A percentile compares a stretch with the other conserved stretches of the same genome.
Conservation (phyloP, 2,888 invertebrate genomes). For the Campaea margaritaria region DNA sequence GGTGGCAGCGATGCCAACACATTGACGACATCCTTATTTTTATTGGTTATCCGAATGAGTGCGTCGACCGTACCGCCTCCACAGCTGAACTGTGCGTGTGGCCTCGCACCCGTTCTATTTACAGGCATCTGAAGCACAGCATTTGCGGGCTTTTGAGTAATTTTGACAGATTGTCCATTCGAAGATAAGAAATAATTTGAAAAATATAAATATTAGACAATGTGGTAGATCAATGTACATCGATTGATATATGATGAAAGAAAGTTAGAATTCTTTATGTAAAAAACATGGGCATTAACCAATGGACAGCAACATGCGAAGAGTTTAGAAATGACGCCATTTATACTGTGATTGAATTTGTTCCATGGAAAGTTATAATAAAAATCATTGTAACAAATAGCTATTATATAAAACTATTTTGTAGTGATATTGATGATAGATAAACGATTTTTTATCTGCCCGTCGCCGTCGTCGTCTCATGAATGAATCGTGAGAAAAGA, state of each 20-base stretch:
- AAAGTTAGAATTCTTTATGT: too few relatives aligned
- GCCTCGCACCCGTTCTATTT: constrained; percentile 71
- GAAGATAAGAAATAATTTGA: not conserved
- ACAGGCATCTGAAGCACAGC: constrained; percentile 43
- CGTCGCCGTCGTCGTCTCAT: not conserved
- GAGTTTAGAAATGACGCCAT: not conserved
- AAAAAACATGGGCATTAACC: not conserved
- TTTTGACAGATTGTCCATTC: not conserved
- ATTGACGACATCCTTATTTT: constrained; percentile 85
- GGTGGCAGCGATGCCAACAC: constrained; percentile 76
- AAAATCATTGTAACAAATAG: constrained; percentile 1
- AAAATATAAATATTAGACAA: too few relatives aligned
- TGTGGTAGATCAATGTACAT: too few relatives aligned
- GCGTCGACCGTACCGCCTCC: constrained; percentile 79
- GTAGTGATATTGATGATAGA: constrained; percentile 7
- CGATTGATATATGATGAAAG: too few relatives aligned
- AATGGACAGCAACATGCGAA: not conserved
- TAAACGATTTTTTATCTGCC: constrained; percentile 14
- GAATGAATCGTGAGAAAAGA: constrained; percentile 17
- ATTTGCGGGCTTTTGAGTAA: constrained; percentile 17
- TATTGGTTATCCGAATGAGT: constrained; percentile 77
- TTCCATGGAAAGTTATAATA: constrained; percentile 8
- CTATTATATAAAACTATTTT: constrained; percentile 1
- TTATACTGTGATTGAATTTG: constrained; percentile 5
- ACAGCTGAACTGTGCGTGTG: constrained; percentile 73